Conservation (phyloP, 2,113 vertebrate genomes). For the Sinosuthora webbiana region DNA sequence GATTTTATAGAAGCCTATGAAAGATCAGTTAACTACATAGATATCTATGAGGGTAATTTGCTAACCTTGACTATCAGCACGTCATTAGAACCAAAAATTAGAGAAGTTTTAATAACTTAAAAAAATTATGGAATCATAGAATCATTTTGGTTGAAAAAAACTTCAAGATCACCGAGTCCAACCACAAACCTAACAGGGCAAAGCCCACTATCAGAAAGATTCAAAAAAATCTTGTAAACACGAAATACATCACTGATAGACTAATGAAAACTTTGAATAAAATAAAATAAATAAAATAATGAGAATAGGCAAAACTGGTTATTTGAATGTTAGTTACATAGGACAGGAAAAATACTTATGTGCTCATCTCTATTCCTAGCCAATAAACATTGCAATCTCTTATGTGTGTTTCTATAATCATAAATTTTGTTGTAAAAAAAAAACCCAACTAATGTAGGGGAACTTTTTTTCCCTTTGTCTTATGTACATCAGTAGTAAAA, state of each 20-base stretch:
- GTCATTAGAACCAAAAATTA: neutral
- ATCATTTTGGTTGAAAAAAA: neutral
- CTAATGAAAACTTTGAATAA: neutral
- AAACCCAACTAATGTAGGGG: neutral
- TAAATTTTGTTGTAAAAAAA: neutral
- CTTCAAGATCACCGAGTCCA: rapidly evolving
- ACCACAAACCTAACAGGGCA: rapidly evolving
- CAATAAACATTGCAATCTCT: neutral
- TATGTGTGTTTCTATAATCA: neutral
- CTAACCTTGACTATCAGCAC: neutral
- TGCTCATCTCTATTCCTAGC: neutral
- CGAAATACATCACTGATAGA: neutral
- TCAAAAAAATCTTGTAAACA: neutral
- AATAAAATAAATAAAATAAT: neutral
- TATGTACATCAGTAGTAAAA: neutral
- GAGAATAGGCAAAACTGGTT: neutral
- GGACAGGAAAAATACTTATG: neutral
- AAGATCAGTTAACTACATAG: neutral
- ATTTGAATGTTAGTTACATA: neutral
- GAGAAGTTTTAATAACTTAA: neutral
- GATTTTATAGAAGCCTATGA: neutral
- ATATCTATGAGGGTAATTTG: neutral
- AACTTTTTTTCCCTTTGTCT: neutral
- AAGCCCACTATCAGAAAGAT: neutral
- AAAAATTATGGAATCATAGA: neutral